Evolutionary conservation across 1,140 invertebrate species (phyloP).

Genomic region (Drosophila pseudoobscura): DNA sequence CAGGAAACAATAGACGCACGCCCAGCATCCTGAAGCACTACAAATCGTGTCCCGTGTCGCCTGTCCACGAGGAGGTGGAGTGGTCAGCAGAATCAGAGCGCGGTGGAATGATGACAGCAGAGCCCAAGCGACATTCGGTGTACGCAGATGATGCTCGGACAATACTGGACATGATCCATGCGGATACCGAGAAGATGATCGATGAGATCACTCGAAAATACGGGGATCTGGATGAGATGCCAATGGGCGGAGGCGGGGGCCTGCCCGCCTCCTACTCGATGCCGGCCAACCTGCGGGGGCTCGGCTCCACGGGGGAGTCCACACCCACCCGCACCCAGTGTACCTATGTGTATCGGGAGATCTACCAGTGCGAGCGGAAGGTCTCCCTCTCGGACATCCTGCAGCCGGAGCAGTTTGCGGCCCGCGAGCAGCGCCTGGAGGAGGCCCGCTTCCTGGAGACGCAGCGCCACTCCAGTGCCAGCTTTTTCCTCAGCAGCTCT

Average conservation of each 20-base stretch:
- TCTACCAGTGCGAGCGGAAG: slow-evolving; percentile 78
- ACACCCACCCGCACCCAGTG: slow-evolving; percentile 84
- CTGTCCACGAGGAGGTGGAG: slow-evolving; percentile 87
- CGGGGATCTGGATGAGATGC: slow-evolving; percentile 85
- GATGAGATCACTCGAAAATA: slow-evolving; percentile 86
- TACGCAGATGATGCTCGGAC: slow-evolving; percentile 85
- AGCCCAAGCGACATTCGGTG: slow-evolving; percentile 79
- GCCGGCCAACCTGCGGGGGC: slow-evolving; percentile 58
- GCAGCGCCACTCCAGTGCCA: slow-evolving; percentile 86
- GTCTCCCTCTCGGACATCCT: slow-evolving; percentile 81
- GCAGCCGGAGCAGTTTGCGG: slow-evolving; percentile 67
- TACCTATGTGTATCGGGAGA: slow-evolving; percentile 87
- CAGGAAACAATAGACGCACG: slow-evolving; percentile 82
- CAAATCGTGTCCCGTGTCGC: slow-evolving; percentile 88
- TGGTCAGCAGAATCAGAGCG: slow-evolving; percentile 83
- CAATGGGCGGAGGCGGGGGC: slow-evolving; percentile 11
- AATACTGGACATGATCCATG: slow-evolving; percentile 86
- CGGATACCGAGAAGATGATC: slow-evolving; percentile 86
- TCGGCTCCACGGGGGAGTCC: slow-evolving; percentile 62
- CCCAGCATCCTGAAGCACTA: slow-evolving; percentile 87
- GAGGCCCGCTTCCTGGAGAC: slow-evolving; percentile 81
- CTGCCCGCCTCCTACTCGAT: slow-evolving; percentile 66
- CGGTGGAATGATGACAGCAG: slow-evolving; percentile 41
- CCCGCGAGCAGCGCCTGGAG: slow-evolving; percentile 62
- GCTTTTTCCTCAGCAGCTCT: slow-evolving; percentile 86